Evolutionary conservation across 2,797 vertebrate species (phyloP), one percentile per base, ranked within the genome.

Genomic region (Sitta carolinensis): DNA sequence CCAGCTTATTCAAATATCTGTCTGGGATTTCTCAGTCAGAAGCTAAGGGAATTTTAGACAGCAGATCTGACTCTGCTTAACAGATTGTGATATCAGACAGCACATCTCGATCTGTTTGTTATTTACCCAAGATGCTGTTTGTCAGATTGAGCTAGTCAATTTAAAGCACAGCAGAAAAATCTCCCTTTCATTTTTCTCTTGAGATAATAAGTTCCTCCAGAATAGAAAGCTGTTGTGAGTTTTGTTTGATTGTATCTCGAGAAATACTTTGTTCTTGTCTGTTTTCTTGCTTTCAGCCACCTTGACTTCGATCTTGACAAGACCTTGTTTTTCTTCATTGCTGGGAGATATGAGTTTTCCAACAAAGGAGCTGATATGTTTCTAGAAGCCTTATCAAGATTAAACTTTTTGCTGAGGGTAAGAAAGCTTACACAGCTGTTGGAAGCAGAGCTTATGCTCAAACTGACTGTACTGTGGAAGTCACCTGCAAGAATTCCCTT

Each of bases 321-420:
- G 96, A 99, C 99, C 1, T 98, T 99, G 36, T 99, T 98, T 97
- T 99, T 99, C 97, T 99, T 99, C 98, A 99, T 99, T 43, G 99
- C 99, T 29, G 99, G 99, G 36, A 98, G 99, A 69, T 99, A 99
- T 0, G 99, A 99, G 89, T 99, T 99, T 97, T 98, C 99, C 62
- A 99, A 99, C 97, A 99, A 99, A 95, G 99, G 99, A 91, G 99
- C 99, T 4, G 99, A 99, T 94, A 98, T 99, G 90, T 99, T 99
- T 96, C 97, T 99, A 22, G 99, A 99, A 93, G 98, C 99, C 8
- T 98, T 99, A 91, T 99, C 99, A 95, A 98, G 99, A 97, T 97
- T 99, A 57, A 99, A 99, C 95, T 99, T 99, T 95, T 97, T 99
- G 54, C 97, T 99, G 40, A 97, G 98, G 98, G 99, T 99, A 97